Evolutionary conservation across 2,797 vertebrate genomes (phyloP), one percentile per base, ranked within the genome.

Genomic region (Poecilia gillii): DNA sequence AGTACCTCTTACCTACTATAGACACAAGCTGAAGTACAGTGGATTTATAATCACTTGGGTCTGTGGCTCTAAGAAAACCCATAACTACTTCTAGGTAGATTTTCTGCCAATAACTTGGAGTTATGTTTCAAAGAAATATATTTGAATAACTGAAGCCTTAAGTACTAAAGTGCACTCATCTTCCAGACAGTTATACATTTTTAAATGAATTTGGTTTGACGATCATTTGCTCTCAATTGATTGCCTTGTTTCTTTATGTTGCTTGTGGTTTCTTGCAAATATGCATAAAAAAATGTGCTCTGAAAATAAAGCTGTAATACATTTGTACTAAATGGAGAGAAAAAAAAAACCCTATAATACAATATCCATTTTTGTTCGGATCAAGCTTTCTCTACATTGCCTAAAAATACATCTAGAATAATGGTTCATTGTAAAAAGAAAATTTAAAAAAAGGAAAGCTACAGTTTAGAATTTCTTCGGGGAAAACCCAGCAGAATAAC

Each of bases 401-500:
- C 36, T 25, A 41, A 68, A 68, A 43, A 25, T 25, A 68, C 45
- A 14, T n/a, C 11, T 13, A 41, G 25, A 28, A 71, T 45, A 71
- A 46, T n/a, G 7, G 31, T 55, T 55, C 39, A 41, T 43, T 41
- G 41, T 43, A 25, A 53, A 25, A 25, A 23, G 0, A 57, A 51
- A 53, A 33, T 33, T 33, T 0, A 18, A 49, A 14, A 77, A 64
- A 53, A 20, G 8, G 6, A 51, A 6, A 31, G 1, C 2, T 36
- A 7, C 79, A 14, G 11, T 53, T 53, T 7, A 47, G 18, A 23
- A 55, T 77, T 74, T 72, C 12, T 74, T 81, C 51, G 59, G 66
- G 18, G 18, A 23, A 75, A 78, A 82, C 45, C 76, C 4, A 78
- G 47, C 23, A 36, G 74, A 84, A 76, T 59, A 89, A 78, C 78